These are phyloP conservation scores for Tromatobia lineatoria DNA, from an alignment of 2,888 invertebrate species.

Conservation along the genomic window DNA sequence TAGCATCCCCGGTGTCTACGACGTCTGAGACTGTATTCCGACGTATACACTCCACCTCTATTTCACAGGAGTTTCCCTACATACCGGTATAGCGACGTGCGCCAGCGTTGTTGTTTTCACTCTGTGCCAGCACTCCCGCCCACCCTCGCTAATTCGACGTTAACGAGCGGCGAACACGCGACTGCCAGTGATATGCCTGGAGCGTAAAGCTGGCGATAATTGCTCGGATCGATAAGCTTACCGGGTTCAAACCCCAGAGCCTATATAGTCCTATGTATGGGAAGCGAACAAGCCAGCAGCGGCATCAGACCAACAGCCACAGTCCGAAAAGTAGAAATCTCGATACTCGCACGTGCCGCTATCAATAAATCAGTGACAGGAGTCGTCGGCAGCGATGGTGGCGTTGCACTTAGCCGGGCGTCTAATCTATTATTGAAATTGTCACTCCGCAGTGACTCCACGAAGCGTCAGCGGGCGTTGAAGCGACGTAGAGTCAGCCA, in stretches of 20 bases:
- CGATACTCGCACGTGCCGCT: constrained; percentile 79
- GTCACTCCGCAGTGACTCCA: constrained; percentile 76
- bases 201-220: constrained; percentile 70
- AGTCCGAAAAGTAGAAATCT: constrained; percentile 77
- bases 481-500: constrained; percentile 72
- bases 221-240: constrained; percentile 69
- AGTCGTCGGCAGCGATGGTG: constrained; percentile 61
- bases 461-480: constrained; percentile 76
- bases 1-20: neutral
- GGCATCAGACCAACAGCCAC: constrained; percentile 52
- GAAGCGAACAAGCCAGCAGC: constrained; percentile 52
- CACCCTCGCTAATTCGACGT: constrained; percentile 70
- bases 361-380: constrained; percentile 80
- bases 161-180: constrained; percentile 71
- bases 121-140: constrained; percentile 55
- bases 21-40: constrained; percentile 10
- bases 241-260: constrained; percentile 56
- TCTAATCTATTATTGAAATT: constrained; percentile 84
- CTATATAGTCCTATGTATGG: constrained; percentile 29
- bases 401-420: constrained; percentile 81
- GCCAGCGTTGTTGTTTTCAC: constrained; percentile 67
- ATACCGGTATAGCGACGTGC: constrained; percentile 26
- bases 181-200: constrained; percentile 58
- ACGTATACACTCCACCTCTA: constrained; percentile 3
- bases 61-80: constrained; percentile 37